Conservation (phyloP, 1,140 invertebrate genomes). For the Cryptotermes secundus region DNA sequence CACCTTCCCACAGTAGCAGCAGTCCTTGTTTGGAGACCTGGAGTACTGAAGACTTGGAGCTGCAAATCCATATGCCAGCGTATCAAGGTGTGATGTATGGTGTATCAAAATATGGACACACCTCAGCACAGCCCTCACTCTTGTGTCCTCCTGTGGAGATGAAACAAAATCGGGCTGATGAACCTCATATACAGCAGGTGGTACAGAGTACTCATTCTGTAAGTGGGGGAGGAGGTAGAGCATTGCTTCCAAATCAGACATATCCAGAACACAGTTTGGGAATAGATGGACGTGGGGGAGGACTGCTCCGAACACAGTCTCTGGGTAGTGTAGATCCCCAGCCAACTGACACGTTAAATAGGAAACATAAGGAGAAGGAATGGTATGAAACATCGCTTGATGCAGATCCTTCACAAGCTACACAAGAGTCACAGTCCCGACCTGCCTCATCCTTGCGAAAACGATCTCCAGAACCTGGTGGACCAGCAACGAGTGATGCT, state of each 20-base stretch:
- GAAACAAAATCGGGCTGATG: background rate
- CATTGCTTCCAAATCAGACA: slow-evolving; percentile 49
- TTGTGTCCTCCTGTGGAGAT: background rate
- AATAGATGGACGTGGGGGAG: slow-evolving; percentile 41
- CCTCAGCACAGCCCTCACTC: background rate
- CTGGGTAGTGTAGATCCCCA: slow-evolving; percentile 54
- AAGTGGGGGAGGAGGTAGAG: slow-evolving; percentile 21
- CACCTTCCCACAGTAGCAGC: slow-evolving; percentile 29
- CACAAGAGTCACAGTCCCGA: slow-evolving; percentile 42
- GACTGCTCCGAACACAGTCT: slow-evolving; percentile 59
- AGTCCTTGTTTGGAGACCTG: slow-evolving; percentile 38
- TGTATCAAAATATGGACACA: background rate
- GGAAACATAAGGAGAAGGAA: slow-evolving; percentile 58
- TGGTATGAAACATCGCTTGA: slow-evolving; percentile 75
- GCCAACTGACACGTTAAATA: slow-evolving; percentile 32
- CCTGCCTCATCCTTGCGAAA: slow-evolving; percentile 42
- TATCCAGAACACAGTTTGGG: slow-evolving; percentile 52
- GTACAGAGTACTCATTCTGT: background rate
- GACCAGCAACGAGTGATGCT: slow-evolving; percentile 16
- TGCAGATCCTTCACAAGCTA: slow-evolving; percentile 49
- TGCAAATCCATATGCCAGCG: slow-evolving; percentile 32
- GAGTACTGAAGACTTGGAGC: slow-evolving; percentile 41
- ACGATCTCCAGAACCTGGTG: slow-evolving; percentile 8
- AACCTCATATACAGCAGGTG: background rate
- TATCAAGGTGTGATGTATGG: background rate